Evolutionary conservation across 2,888 invertebrate species (phyloP).

Genomic region (Clanis bilineata): DNA sequence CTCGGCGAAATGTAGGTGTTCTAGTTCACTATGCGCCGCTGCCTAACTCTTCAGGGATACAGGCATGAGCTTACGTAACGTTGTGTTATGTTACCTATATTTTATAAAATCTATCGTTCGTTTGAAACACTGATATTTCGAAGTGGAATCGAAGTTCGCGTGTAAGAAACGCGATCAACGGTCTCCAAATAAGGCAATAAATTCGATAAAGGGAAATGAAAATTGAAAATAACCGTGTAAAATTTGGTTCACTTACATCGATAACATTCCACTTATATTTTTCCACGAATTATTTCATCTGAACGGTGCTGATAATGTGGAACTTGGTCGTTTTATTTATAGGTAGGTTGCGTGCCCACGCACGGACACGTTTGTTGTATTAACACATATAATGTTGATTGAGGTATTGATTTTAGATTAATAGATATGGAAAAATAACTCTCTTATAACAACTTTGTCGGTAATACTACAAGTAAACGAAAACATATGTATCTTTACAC

Average conservation of each 20-base stretch:
- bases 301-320: conserved; percentile 46
- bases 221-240: conserved; percentile 65
- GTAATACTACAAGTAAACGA: no score
- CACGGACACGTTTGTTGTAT: background rate
- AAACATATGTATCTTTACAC: no score
- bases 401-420: conserved; percentile 15
- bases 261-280: conserved; percentile 43
- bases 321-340: conserved; percentile 35
- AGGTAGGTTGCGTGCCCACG: conserved; percentile 34
- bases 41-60: no score
- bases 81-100: no score
- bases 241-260: conserved; percentile 41
- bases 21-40: no score
- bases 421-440: background rate
- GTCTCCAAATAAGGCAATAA: conserved; percentile 18
- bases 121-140: background rate
- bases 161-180: background rate
- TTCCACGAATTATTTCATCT: conserved; percentile 37
- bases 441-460: background rate
- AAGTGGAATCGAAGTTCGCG: background rate
- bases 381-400: conserved; percentile 1
- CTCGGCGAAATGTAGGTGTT: no score
- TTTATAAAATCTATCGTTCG: background rate
- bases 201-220: conserved; percentile 65
- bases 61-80: background rate